Percentiles rank a stretch among this genome's conserved stretches.
These are phyloP conservation scores for Gnatocerus cornutus DNA, from an alignment of 2,888 invertebrate genomes.

Conservation along the genomic window DNA sequence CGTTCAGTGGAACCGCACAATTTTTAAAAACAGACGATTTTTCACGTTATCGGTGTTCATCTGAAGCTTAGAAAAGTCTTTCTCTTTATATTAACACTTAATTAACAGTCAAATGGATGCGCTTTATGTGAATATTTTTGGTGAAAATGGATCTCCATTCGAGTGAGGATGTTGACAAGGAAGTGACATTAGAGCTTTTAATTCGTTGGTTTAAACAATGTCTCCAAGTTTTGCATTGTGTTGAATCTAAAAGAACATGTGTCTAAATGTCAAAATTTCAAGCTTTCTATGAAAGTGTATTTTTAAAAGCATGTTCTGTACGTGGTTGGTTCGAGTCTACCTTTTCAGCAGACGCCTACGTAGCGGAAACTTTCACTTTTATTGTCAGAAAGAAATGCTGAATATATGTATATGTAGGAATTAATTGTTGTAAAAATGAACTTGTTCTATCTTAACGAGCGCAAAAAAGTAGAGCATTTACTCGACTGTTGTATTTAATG, in stretches of 20 bases:
- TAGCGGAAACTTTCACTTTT: slow-evolving; percentile 64
- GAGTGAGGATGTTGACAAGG: background rate
- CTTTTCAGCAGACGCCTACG: slow-evolving; percentile 58
- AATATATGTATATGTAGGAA: slow-evolving; percentile 45
- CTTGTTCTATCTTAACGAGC: slow-evolving; percentile 34
- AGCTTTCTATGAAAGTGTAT: slow-evolving; percentile 45
- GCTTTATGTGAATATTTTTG: background rate
- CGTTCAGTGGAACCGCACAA: slow-evolving; percentile 36
- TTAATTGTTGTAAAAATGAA: slow-evolving; percentile 41
- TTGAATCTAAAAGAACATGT: slow-evolving; percentile 10
- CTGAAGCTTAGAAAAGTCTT: background rate
- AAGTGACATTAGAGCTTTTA: slow-evolving; percentile 10
- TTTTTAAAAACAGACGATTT: slow-evolving; percentile 17
- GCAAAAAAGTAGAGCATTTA: slow-evolving; percentile 33
- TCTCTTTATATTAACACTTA: slow-evolving; percentile 1
- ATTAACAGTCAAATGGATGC: slow-evolving; percentile 8
- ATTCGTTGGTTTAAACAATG: too few species aligned
- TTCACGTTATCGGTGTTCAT: slow-evolving; percentile 25
- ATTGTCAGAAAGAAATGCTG: slow-evolving; percentile 61
- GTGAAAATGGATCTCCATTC: too few species aligned
- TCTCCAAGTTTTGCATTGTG: slow-evolving; percentile 2
- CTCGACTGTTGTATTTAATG: slow-evolving; percentile 19
- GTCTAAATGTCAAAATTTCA: slow-evolving; percentile 44
- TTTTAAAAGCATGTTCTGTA: slow-evolving; percentile 33
- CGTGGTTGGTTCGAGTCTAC: slow-evolving; percentile 36